Conservation (phyloP, 1,140 invertebrate genomes). For the Brachionus paranguensis region DNA sequence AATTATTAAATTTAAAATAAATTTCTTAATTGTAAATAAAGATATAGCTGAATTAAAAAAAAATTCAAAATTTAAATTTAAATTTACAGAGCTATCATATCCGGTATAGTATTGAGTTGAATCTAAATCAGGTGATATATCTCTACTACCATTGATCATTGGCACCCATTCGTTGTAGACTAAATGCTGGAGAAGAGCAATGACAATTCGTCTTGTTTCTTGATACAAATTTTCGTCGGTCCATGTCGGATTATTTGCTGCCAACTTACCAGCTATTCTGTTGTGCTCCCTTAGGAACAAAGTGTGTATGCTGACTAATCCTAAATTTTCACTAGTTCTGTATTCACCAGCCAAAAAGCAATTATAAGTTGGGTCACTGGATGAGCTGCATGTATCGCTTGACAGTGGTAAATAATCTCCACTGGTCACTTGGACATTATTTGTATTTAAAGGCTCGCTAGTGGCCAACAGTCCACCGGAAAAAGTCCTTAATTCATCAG, state of each 20-base stretch:
- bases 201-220: constrained; percentile 78
- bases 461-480: not conserved
- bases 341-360: constrained; percentile 30
- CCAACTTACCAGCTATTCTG: constrained; percentile 42
- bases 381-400: not conserved
- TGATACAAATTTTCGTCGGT: constrained; percentile 51
- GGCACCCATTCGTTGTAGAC: constrained; percentile 90
- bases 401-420: not conserved
- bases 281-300: constrained; percentile 58
- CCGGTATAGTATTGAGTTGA: not conserved
- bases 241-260: constrained; percentile 41
- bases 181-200: constrained; percentile 83
- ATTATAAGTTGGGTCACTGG: not conserved
- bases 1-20: too few relatives aligned
- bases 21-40: too few relatives aligned
- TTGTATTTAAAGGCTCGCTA: not conserved
- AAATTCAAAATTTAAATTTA: too few relatives aligned
- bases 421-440: not conserved
- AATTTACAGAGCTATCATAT: not conserved
- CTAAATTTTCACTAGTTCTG: not conserved
- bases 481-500: constrained; percentile 14
- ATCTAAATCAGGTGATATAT: not conserved
- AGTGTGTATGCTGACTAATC: constrained; percentile 63
- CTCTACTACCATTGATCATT: constrained; percentile 67
- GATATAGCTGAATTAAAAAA: too few relatives aligned